These are phyloP conservation scores for Zaprionus tsacasi DNA, from an alignment of 1,140 invertebrate genomes.

Conservation along the genomic window DNA sequence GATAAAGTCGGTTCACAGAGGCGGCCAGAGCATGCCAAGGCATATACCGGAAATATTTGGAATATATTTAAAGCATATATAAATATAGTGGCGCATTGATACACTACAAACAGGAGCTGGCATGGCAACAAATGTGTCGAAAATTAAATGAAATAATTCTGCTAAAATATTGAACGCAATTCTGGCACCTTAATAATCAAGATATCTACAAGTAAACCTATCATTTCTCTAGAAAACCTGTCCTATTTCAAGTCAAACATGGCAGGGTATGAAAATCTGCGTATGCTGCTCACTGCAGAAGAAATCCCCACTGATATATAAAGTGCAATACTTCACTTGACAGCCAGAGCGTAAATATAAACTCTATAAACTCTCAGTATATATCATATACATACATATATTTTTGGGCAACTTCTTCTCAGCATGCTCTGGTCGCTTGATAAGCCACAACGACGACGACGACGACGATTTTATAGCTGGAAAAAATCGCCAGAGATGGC, in stretches of 20 bases:
- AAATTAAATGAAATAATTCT: neutral
- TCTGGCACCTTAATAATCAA: neutral
- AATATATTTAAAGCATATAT: neutral
- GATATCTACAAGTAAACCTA: neutral
- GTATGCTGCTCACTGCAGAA: neutral
- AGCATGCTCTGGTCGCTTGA: conserved; percentile 54
- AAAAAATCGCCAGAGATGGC: conserved; percentile 2
- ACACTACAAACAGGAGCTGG: conserved; percentile 14
- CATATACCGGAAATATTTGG: conserved; percentile 1
- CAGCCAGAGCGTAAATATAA: conserved; percentile 62
- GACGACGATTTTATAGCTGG: conserved; percentile 48
- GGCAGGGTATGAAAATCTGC: neutral
- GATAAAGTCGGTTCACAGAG: neutral
- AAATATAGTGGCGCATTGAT: conserved; percentile 37
- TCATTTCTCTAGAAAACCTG: neutral
- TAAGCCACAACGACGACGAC: conserved; percentile 52
- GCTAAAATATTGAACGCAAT: neutral
- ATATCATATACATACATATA: neutral
- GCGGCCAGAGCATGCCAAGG: neutral
- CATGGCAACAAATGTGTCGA: neutral
- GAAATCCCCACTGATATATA: conserved; percentile 67
- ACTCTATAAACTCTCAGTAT: conserved; percentile 33
- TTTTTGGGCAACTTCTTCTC: conserved; percentile 31
- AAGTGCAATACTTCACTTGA: conserved; percentile 70
- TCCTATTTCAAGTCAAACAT: neutral